Evolutionary conservation across 2,888 invertebrate species (phyloP).

Genomic region (Cremastinae sp.): DNA sequence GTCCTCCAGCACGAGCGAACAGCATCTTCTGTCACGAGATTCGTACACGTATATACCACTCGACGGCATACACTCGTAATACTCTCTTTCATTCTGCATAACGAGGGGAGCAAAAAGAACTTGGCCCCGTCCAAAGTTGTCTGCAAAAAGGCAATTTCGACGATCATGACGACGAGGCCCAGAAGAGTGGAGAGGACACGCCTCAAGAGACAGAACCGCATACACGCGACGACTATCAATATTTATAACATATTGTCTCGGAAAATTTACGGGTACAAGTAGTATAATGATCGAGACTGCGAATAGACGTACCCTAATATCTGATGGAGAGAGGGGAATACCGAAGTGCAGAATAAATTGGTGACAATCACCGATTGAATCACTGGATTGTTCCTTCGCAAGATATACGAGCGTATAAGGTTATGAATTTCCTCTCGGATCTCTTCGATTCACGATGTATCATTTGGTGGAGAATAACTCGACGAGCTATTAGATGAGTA

Average conservation of each 20-base stretch:
- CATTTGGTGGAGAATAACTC: conserved; percentile 43
- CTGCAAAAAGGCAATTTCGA: conserved; percentile 50
- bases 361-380: conserved; percentile 31
- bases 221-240: conserved; percentile 72
- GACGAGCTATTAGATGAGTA: conserved; percentile 65
- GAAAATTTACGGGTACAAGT: conserved; percentile 71
- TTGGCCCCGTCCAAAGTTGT: conserved; percentile 43
- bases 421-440: background rate
- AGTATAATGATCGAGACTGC: conserved; percentile 55
- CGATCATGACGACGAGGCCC: background rate
- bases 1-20: conserved; percentile 45
- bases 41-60: conserved; percentile 7
- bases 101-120: conserved; percentile 54
- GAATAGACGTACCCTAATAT: conserved; percentile 40
- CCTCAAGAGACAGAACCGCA: conserved; percentile 49
- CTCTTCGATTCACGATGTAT: background rate
- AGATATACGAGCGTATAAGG: background rate
- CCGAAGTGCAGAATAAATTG: conserved; percentile 26
- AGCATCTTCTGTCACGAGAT: conserved; percentile 34
- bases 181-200: conserved; percentile 64
- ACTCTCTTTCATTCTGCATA: conserved; percentile 49
- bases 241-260: conserved; percentile 79
- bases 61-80: conserved; percentile 38
- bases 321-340: conserved; percentile 31
- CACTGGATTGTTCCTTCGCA: background rate